Conservation (phyloP, 2,113 vertebrate genomes). For the Notarius lentiginosus region DNA sequence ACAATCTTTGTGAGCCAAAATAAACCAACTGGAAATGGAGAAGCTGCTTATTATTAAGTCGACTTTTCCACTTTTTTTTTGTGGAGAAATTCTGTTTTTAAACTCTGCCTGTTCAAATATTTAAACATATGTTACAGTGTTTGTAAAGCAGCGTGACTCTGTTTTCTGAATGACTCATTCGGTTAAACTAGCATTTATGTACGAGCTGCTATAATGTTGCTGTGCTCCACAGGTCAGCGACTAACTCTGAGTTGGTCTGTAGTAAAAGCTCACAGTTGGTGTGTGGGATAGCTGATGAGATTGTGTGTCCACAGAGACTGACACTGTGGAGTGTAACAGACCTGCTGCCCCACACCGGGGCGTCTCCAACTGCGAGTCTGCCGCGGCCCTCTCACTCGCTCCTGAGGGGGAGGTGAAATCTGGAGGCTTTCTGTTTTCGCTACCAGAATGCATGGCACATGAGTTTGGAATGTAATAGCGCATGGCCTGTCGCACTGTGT, state of each 20-base stretch:
- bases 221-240: not conserved
- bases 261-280: conserved; percentile 35
- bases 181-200: not conserved
- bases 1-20: not conserved
- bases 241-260: not conserved
- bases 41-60: not conserved
- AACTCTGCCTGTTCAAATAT: not conserved
- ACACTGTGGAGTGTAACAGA: conserved; percentile 6
- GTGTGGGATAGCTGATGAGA: conserved; percentile 28
- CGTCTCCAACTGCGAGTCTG: not conserved
- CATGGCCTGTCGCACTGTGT: not conserved
- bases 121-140: too few species aligned
- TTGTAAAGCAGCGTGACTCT: not conserved
- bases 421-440: not conserved
- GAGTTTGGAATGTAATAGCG: not conserved
- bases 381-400: not conserved
- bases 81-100: not conserved
- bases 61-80: not conserved
- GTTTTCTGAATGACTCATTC: not conserved
- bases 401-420: conserved; percentile 9
- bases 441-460: not conserved
- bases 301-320: conserved; percentile 13
- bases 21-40: not conserved
- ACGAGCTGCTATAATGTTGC: not conserved
- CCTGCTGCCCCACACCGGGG: conserved; percentile 23